Base-by-base conservation (phyloP, 2,797 vertebrate species). In the Eleutherodactylus coqui region DNA sequence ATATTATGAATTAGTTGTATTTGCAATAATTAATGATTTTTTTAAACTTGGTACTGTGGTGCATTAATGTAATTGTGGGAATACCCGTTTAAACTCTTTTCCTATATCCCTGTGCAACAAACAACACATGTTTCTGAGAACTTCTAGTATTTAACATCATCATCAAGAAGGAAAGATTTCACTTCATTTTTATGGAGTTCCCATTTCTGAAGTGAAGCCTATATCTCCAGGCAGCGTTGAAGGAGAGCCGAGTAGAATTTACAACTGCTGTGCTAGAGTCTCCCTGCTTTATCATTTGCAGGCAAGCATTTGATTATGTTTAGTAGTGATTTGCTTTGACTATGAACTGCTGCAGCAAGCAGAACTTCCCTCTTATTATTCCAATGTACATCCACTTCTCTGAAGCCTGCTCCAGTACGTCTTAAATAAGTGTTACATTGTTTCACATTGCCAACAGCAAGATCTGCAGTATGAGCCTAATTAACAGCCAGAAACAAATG, bases 351-450 rank as follows among this genome's bases (percentile, higher is more conserved):
- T 43, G 34, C 67, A 41, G 67, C 67, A 72, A 43, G 69, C 4
- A 73, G 11, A 73, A 36, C 17, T 14, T 38, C 11, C n/a, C 16
- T 78, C 36, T 51, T 78, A 77, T 70, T 70, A 70, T 79, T 70
- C 72, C 27, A 85, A 72, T 85, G 51, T 80, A 55, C 36, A 70
- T 79, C 43, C 27, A 72, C 38, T 55, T 34, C 51, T 72, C 60
- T 62, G 9, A 58, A 34, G 51, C 34, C 49, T 47, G 67, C 51
- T 58, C n/a, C 62, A 73, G 49, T 79, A 78, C 67, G 29, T 34
- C 32, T 84, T 84, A 84, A 79, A 80, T 75, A 85, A 80, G 84
- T 81, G 78, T 86, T 85, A 85, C 24, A 79, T 58, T 14, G 27
- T 49, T 69, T 76, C 70, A 43, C 36, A 45, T 38, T 82, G 72